Evolutionary conservation across 2,888 invertebrate genomes (phyloP).

Genomic region (Nesidiocoris tenuis): DNA sequence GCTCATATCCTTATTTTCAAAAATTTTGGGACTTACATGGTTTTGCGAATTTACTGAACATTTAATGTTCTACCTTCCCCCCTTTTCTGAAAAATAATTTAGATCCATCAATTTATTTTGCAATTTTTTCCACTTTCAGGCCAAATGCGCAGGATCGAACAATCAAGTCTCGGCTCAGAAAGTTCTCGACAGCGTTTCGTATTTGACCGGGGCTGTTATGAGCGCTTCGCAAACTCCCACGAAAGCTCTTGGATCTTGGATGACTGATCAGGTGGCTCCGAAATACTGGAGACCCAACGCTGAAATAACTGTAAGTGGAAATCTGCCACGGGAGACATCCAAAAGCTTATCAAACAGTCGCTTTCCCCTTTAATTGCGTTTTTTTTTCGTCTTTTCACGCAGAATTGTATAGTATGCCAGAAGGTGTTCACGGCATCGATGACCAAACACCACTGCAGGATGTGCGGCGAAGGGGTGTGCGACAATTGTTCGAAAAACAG

Average conservation of each 20-base stretch:
- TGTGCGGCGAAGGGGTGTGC: slow-evolving; percentile 79
- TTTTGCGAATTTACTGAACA: too few species aligned
- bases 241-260: slow-evolving; percentile 67
- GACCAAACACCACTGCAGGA: slow-evolving; percentile 72
- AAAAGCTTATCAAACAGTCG: too few species aligned
- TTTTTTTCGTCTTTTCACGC: slow-evolving; percentile 45
- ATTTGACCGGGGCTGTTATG: slow-evolving; percentile 63
- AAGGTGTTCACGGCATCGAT: slow-evolving; percentile 60
- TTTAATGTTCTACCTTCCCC: too few species aligned
- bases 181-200: slow-evolving; percentile 65
- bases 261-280: slow-evolving; percentile 76
- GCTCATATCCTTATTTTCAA: too few species aligned
- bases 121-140: slow-evolving; percentile 17
- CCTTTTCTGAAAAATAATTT: too few species aligned
- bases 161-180: slow-evolving; percentile 63
- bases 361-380: too few species aligned
- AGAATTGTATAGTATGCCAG: slow-evolving; percentile 69
- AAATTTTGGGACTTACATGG: too few species aligned
- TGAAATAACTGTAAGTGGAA: slow-evolving; percentile 65
- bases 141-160: slow-evolving; percentile 36
- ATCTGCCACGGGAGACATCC: too few species aligned
- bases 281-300: slow-evolving; percentile 77
- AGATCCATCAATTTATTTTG: too few species aligned
- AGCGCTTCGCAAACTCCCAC: slow-evolving; percentile 71
- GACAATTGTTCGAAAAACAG: slow-evolving; percentile 67